A percentile compares a stretch with the other conserved stretches of the same genome.
Evolutionary conservation across 2,113 vertebrate species (phyloP).

Genomic region (Phoenicopterus ruber): DNA sequence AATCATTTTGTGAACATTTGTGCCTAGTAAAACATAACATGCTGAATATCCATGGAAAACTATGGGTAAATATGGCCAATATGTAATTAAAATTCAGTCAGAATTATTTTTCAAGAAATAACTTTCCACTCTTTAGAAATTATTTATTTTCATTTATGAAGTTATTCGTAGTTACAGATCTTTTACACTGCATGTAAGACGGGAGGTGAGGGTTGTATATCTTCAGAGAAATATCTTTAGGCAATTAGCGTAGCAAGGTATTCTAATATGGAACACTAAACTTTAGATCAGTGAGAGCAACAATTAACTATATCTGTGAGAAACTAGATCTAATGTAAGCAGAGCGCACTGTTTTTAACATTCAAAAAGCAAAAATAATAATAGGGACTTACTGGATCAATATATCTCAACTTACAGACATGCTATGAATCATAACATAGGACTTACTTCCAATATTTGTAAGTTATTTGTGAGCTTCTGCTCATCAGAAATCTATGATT

Average conservation of each 20-base stretch:
- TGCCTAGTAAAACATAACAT: neutral
- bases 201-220: neutral
- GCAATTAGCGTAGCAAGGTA: fast-evolving
- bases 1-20: neutral
- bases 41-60: neutral
- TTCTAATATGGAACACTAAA: neutral
- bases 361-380: neutral
- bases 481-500: neutral
- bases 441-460: neutral
- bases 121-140: neutral
- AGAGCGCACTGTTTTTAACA: fast-evolving
- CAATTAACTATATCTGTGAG: neutral
- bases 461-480: neutral
- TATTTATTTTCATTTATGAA: neutral
- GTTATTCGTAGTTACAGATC: neutral
- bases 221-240: neutral
- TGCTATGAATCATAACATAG: neutral
- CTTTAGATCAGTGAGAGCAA: neutral
- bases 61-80: neutral
- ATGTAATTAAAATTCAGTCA: neutral
- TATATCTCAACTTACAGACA: neutral
- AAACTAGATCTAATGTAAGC: neutral
- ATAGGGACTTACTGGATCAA: neutral
- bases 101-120: neutral
- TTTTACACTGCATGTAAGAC: neutral